Base-by-base conservation (phyloP, 2,113 vertebrate genomes). In the Himantopus leucocephalus region DNA sequence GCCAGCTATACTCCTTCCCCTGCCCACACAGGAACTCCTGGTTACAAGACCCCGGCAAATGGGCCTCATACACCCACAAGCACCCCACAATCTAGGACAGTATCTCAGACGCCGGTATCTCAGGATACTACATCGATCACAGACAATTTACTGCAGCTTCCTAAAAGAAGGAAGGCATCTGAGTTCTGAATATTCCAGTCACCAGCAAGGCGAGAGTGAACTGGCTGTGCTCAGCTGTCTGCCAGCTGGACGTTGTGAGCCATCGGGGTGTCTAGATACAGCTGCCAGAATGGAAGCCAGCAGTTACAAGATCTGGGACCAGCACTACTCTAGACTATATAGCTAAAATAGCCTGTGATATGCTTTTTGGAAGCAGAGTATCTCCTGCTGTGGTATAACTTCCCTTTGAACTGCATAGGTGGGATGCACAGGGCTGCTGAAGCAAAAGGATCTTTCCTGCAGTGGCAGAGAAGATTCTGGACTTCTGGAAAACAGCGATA, bases 1-100 rank as follows among this genome's bases (percentile, higher is more conserved):
- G 99, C 99, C 72, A 99, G 99, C 97, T 99, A 99, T 79, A 99
- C 99, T 10, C 99, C 99, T 0, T 99, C 99, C 9, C 99, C 99
- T 15, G 98, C 99, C 17, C 99, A 99, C 91, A 93, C 97, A 10
- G 90, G 93, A 52, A 67, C 91, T 2, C 97, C 97, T 5, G 96
- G 97, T 53, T 98, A 98, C 93, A 99, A 99, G 97, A 99, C 99
- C 29, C 99, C 99, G 0, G 96, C 98, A 10, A 97, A 96, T 5
- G 98, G 98, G 23, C 94, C 96, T 2, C 95, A 96, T 22, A 99
- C 99, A 7, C 98, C 99, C 9, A 98, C 98, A 1, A 94, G 97
- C 94, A 99, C 99, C 10, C 99, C 99, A 0, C 99, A 98, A 0
- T 96, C 98, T 2, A 96, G 95, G 89, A 97, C 97, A 53, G 98